phyloP scores from a whole-genome alignment of 2,888 invertebrate species.

The Esperia sulphurella region DNA sequence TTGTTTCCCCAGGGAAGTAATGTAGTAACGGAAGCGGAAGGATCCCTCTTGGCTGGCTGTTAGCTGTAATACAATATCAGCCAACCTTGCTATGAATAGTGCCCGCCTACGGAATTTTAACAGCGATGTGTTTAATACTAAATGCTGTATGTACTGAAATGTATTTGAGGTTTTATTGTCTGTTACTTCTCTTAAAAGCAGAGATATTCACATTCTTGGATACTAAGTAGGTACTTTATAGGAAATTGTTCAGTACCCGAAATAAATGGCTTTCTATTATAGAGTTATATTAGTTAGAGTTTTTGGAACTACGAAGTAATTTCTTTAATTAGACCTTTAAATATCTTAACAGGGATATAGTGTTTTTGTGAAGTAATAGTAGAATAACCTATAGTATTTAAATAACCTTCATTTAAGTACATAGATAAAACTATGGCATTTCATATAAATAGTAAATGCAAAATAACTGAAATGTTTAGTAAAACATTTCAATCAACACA shows the following conservation, averaged over 20 bases:
- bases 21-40: not conserved
- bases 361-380: no score
- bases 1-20: not conserved
- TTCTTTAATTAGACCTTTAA: no score
- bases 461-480: no score
- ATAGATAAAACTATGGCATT: not conserved
- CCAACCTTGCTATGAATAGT: constrained; percentile 75
- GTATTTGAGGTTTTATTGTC: not conserved
- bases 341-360: no score
- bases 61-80: constrained; percentile 71
- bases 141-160: constrained; percentile 18
- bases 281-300: no score
- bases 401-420: not conserved
- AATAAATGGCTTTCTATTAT: not conserved
- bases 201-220: not conserved
- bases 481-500: not conserved
- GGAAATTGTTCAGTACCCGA: not conserved
- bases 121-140: constrained; percentile 14
- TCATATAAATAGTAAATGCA: not conserved
- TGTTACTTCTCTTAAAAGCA: not conserved
- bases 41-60: constrained; percentile 25
- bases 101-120: constrained; percentile 57
- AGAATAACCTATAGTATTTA: no score
- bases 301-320: no score
- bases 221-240: not conserved